phyloP scores from a whole-genome alignment of 2,797 vertebrate species.

The Sebastes iracundus region DNA sequence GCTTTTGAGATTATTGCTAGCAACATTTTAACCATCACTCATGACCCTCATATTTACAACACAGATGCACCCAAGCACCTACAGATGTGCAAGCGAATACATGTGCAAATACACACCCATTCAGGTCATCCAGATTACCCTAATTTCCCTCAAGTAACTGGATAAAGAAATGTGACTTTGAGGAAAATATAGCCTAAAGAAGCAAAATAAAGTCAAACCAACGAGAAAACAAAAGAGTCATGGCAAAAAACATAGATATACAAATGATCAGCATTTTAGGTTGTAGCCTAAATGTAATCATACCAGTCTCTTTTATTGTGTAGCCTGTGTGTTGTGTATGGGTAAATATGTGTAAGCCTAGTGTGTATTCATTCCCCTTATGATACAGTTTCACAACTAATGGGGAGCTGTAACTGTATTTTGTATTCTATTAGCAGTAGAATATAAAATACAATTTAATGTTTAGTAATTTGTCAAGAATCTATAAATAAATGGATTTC shows the following conservation, averaged over 20 bases:
- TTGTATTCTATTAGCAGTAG: not conserved
- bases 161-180: not conserved
- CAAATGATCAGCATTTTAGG: not conserved
- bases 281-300: not conserved
- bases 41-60: slow-evolving; percentile 34
- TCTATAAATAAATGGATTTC: not conserved
- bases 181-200: not conserved
- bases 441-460: not conserved
- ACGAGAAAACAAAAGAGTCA: not conserved
- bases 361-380: not conserved
- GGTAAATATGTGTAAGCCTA: not conserved
- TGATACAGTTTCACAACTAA: not conserved
- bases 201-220: not conserved
- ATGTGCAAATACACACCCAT: slow-evolving; percentile 32
- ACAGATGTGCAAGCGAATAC: slow-evolving; percentile 61
- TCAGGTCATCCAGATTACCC: slow-evolving; percentile 11
- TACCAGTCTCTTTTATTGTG: not conserved
- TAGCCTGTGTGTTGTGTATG: not conserved
- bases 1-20: slow-evolving; percentile 9
- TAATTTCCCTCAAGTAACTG: not conserved
- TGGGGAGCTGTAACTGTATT: not conserved
- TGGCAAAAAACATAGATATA: not conserved
- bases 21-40: slow-evolving; percentile 39
- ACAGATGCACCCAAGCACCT: slow-evolving; percentile 38
- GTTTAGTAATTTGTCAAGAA: not conserved